Base-by-base conservation (phyloP, 2,797 vertebrate species). In the Prionace glauca region DNA sequence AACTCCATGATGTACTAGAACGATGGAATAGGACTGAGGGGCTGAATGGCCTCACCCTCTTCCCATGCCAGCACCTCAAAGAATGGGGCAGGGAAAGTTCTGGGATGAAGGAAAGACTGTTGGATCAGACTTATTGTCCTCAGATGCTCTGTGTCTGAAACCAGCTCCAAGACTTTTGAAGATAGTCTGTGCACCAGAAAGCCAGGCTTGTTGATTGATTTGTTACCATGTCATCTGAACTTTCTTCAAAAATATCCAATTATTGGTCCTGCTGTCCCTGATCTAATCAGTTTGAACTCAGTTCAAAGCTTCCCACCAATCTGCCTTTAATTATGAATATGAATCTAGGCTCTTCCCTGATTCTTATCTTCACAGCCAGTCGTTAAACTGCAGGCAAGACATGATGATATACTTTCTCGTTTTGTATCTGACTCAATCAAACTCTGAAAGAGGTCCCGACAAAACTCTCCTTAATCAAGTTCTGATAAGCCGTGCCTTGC, bases 271-370 rank as follows among this genome's bases (percentile, higher is more conserved):
- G 60, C 50, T 56, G 22, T n/a, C 32, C 91, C 32, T 94, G 60
- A 72, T 65, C 60, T 72, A 94, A 72, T 94, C 36, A 84, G 18
- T 36, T 22, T 84, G 16, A 41, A 84, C 18, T 84, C 16, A 84
- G 36, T 84, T 84, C 79, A 84, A 84, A 84, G 79, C 36, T 41
- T 45, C 36, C 1, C 79, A 45, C 79, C 41, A 84, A 84, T 41
- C 79, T 84, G 79, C 79, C 79, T 84, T 84, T 84, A 41, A 84
- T 84, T 84, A 84, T 84, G 41, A 84, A 84, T 41, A 84, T 84
- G 36, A 84, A 20, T 84, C 36, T 84, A 16, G 79, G 20, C 45
- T 84, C 79, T 84, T 84, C 36, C 36, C n/a, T 7, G 79, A 84
- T 84, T 7, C 5, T 41, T 41, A 84, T 84, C 79, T 41, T 41